Conservation (phyloP, 2,113 vertebrate genomes). For the Abramis brama region DNA sequence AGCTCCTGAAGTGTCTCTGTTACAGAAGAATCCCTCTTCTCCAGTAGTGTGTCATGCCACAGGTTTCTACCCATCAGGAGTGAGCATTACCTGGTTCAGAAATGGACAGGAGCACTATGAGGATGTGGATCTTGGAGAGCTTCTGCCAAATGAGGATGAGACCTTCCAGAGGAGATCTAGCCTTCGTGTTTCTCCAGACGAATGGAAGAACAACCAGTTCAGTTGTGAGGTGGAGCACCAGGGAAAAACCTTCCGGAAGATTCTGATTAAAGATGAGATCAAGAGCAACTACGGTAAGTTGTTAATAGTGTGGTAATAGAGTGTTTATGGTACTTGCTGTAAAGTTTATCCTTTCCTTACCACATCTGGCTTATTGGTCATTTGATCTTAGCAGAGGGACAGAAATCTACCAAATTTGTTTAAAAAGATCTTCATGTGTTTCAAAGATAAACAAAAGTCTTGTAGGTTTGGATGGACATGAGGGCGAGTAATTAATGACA, state of each 20-base stretch:
- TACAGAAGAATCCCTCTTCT: not conserved
- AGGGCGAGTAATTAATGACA: too few relatives aligned
- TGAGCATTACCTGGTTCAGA: not conserved
- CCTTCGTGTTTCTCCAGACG: fast-evolving
- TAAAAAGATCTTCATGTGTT: too few relatives aligned
- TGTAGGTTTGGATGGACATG: too few relatives aligned
- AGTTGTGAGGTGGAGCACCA: not conserved
- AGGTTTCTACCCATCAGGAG: not conserved
- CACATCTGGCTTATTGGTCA: too few relatives aligned
- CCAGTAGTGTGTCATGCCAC: not conserved
- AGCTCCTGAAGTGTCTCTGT: not conserved
- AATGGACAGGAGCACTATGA: not conserved
- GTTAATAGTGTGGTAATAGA: not conserved
- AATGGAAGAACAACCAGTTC: not conserved
- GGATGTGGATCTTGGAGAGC: not conserved
- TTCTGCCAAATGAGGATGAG: not conserved
- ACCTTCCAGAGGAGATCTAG: not conserved
- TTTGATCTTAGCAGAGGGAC: too few relatives aligned
- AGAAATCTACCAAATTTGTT: too few relatives aligned
- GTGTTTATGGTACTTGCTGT: too few relatives aligned
- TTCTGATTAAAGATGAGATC: too few relatives aligned
- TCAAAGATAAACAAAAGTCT: too few relatives aligned
- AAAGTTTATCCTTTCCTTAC: too few relatives aligned
- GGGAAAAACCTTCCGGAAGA: too few relatives aligned
- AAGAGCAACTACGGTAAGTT: not conserved